Conservation (phyloP, 2,113 vertebrate genomes). For the Scatophagus argus region DNA sequence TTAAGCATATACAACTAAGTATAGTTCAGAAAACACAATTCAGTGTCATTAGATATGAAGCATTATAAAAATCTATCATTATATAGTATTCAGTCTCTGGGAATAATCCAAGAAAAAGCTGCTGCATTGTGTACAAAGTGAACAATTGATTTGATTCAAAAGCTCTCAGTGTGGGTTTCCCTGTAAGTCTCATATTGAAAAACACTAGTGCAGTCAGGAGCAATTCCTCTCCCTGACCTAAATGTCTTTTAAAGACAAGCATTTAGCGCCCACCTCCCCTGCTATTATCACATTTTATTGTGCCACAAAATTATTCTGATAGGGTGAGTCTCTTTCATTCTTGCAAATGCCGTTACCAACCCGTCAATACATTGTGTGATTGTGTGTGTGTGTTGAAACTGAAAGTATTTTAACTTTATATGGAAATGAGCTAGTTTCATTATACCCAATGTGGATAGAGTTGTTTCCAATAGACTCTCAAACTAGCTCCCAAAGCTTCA, state of each 20-base stretch:
- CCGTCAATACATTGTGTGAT: conserved; percentile 5
- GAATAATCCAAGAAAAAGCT: conserved; percentile 52
- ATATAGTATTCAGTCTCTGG: conserved; percentile 29
- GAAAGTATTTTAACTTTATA: conserved; percentile 9
- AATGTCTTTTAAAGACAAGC: conserved; percentile 53
- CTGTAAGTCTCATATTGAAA: conserved; percentile 39
- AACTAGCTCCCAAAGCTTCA: conserved; percentile 33
- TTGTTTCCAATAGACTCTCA: conserved; percentile 54
- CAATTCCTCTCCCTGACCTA: conserved; percentile 41
- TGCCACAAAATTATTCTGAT: conserved; percentile 32
- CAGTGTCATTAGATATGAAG: background rate
- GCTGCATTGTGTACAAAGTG: conserved; percentile 46
- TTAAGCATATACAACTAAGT: conserved; percentile 2
- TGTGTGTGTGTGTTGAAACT: background rate
- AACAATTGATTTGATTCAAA: conserved; percentile 53
- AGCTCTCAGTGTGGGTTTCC: conserved; percentile 39
- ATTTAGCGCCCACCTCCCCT: conserved; percentile 27
- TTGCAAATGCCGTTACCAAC: conserved; percentile 8
- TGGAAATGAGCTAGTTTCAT: conserved; percentile 44
- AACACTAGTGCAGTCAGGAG: conserved; percentile 50
- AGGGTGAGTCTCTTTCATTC: conserved; percentile 14
- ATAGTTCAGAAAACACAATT: conserved; percentile 21
- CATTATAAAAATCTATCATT: conserved; percentile 20
- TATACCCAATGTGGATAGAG: conserved; percentile 22
- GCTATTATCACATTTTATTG: conserved; percentile 57